These are phyloP conservation scores for Lagopus muta DNA, from an alignment of 2,113 vertebrate genomes.

Conservation along the genomic window DNA sequence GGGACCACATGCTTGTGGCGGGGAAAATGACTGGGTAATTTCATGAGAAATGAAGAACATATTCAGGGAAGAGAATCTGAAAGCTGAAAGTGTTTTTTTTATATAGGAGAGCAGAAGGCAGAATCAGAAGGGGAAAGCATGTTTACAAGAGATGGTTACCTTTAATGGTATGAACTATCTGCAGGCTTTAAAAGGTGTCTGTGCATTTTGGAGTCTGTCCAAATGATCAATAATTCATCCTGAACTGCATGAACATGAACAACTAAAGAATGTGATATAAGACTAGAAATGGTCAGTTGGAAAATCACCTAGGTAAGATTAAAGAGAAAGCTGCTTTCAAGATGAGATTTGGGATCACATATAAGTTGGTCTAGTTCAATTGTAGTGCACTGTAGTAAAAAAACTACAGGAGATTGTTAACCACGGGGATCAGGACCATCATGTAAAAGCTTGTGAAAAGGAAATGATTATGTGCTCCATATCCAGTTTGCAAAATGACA, in stretches of 20 bases:
- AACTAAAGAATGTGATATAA: neutral
- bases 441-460: neutral
- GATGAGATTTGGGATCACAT: neutral
- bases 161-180: neutral
- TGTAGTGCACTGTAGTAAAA: neutral
- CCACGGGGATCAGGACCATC: neutral
- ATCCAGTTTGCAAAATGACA: neutral
- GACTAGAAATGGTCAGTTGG: neutral
- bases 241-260: neutral
- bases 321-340: neutral
- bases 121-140: neutral
- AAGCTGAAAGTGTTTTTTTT: constrained; percentile 42
- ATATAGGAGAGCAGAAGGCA: neutral
- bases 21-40: constrained; percentile 50
- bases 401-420: fast-evolving
- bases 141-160: neutral
- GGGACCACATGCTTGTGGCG: constrained; percentile 37
- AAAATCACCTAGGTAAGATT: neutral
- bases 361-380: neutral
- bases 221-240: constrained; percentile 24
- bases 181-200: neutral
- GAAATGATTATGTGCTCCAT: constrained; percentile 8
- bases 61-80: neutral
- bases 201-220: neutral
- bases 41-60: constrained; percentile 34